Conservation (phyloP, 2,797 vertebrate genomes). For the Rhinichthys osculus region DNA sequence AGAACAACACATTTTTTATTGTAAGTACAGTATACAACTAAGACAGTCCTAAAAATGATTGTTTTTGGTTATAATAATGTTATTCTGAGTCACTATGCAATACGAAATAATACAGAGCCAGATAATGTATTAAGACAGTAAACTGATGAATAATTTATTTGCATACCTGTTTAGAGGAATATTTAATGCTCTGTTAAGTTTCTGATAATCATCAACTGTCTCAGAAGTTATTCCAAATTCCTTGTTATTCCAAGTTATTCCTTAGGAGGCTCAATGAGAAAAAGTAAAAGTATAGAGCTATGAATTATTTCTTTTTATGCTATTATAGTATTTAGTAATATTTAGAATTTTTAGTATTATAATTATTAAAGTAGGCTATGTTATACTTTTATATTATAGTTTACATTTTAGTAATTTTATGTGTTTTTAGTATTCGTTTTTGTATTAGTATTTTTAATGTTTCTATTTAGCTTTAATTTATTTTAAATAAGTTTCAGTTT, state of each 20-base stretch:
- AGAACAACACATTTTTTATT: constrained; percentile 50
- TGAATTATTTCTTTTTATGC: neutral
- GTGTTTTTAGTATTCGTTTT: neutral
- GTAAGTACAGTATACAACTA: neutral
- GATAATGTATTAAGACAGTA: neutral
- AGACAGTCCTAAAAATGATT: neutral
- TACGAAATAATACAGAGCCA: neutral
- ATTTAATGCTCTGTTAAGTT: neutral
- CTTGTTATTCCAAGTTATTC: too few relatives aligned
- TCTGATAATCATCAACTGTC: neutral
- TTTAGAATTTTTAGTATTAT: neutral
- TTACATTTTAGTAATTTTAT: neutral
- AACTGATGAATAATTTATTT: constrained; percentile 15
- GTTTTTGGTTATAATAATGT: neutral
- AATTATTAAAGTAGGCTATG: neutral
- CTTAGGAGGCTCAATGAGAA: neutral
- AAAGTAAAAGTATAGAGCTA: neutral
- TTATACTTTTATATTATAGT: neutral
- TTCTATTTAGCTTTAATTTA: neutral
- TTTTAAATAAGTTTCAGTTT: neutral
- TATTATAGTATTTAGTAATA: neutral
- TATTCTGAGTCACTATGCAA: neutral
- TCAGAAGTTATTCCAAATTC: neutral
- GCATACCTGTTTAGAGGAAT: neutral
- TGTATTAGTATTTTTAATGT: too few relatives aligned